These are phyloP conservation scores for Pongo abelii DNA, from an alignment of 2,113 vertebrate genomes.

Conservation along the genomic window DNA sequence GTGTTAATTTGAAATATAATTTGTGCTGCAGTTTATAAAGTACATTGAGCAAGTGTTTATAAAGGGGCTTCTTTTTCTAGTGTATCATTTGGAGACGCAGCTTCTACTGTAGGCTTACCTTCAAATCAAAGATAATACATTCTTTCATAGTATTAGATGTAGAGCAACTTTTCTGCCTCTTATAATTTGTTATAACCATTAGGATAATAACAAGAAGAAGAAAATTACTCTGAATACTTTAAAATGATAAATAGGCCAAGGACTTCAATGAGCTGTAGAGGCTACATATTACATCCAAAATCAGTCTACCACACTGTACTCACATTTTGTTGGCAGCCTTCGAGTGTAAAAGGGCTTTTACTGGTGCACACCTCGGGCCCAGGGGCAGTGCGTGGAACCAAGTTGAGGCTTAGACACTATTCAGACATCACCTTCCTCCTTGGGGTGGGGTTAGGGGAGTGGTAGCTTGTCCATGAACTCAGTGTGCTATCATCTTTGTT, in stretches of 20 bases:
- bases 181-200: not conserved
- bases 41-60: not conserved
- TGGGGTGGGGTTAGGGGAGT: no score
- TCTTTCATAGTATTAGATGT: not conserved
- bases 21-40: not conserved
- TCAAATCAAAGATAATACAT: not conserved
- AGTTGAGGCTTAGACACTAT: no score
- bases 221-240: not conserved
- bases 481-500: rapidly evolving
- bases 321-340: not conserved
- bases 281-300: not conserved
- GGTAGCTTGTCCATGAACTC: not conserved
- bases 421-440: not conserved
- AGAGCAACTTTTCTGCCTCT: not conserved
- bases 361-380: not conserved
- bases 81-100: not conserved
- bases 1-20: not conserved
- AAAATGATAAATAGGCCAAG: not conserved
- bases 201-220: not conserved
- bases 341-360: not conserved
- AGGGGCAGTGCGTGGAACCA: not conserved
- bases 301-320: not conserved
- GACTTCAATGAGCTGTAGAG: not conserved
- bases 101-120: not conserved
- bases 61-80: not conserved